A percentile compares a stretch with the other conserved stretches of the same genome.
phyloP scores from a whole-genome alignment of 2,113 vertebrate species.

The Eonycteris spelaea region DNA sequence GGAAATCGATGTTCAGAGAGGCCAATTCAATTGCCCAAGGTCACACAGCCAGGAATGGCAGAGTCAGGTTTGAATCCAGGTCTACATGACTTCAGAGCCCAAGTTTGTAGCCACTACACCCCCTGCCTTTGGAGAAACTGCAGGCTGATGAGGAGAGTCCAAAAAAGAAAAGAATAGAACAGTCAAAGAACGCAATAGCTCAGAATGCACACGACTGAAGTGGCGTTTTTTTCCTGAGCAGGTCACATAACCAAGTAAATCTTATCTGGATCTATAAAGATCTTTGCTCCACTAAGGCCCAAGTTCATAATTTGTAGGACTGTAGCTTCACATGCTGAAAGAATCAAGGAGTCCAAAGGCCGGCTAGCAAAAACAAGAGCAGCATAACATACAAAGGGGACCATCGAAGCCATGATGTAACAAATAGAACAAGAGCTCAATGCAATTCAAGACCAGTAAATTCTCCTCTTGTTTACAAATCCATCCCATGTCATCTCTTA shows the following conservation, averaged over 20 bases:
- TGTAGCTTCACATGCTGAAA: background rate
- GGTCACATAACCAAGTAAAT: background rate
- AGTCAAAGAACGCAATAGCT: background rate
- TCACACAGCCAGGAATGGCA: background rate
- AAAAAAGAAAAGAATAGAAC: background rate
- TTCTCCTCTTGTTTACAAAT: background rate
- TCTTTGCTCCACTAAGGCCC: background rate
- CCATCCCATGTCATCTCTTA: background rate
- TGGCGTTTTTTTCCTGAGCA: background rate
- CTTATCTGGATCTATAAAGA: background rate
- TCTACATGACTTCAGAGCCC: background rate
- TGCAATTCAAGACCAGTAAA: background rate
- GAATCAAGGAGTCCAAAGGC: background rate
- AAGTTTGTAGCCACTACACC: background rate
- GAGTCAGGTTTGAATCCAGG: background rate
- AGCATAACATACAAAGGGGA: background rate
- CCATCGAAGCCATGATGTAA: background rate
- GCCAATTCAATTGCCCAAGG: background rate
- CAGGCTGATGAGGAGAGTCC: background rate
- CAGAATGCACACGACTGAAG: accelerated
- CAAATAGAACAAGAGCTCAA: background rate
- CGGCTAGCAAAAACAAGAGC: background rate
- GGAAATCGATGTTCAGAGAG: background rate
- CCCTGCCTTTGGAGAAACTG: background rate
- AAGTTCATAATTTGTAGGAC: background rate